Evolutionary conservation across 2,888 invertebrate genomes (phyloP), one percentile per base, ranked within the genome.

Genomic region (Adelphocoris suturalis): DNA sequence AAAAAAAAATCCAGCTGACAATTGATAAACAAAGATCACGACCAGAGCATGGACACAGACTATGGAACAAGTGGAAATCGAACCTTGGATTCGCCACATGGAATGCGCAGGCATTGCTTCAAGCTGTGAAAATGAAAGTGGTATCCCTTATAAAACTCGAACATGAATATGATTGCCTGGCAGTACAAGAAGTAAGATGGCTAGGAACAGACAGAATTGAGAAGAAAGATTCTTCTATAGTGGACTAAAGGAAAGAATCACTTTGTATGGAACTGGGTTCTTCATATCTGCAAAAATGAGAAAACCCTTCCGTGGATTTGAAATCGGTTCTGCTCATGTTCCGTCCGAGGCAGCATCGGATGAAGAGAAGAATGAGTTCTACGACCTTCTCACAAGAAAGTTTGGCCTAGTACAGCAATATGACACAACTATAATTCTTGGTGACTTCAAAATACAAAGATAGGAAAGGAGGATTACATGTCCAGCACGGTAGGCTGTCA

Each of bases 1-100:
- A 14, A 90, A 91, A 52, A 92, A 92, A 16, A 57, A 57, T 14
- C 57, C 57, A 16, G 57, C 11, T 16, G 11, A 16, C 14, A 9
- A 57, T 16, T 13, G 4, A 9, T 57, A 16, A 16, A 12, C 16
- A 9, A 14, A 4, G 57, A 57, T 16, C 57, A 4, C 16, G 57
- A 16, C 57, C 11, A 11, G 48, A 13, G 13, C 48, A 48, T 11
- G 9, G 48, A 13, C 7, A 48, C 48, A 48, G 48, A 48, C n/a
- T n/a, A n/a, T n/a, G n/a, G n/a, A 48, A n/a, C n/a, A n/a, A n/a
- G n/a, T n/a, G n/a, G 48, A 48, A 48, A 48, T n/a, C n/a, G n/a
- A 16, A 68, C 16, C 16, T 68, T 7, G 7, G n/a, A 11, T 11
- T 68, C 11, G 68, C 68, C 7, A 68, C 68, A 7, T 78, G 78